Base-by-base conservation (phyloP, 2,888 invertebrate species). In the Conops quadrifasciatus region DNA sequence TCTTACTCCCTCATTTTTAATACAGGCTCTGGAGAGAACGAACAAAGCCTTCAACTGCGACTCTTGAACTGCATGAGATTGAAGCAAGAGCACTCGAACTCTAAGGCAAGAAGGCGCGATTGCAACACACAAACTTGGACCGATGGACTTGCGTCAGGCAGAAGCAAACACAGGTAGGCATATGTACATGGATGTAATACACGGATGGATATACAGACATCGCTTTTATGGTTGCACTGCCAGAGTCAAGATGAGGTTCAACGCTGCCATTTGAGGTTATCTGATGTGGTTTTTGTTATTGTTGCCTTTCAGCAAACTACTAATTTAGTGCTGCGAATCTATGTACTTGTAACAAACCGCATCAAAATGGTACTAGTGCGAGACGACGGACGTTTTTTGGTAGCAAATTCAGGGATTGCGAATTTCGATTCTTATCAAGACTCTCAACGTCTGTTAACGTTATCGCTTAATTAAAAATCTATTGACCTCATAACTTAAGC, bases 241-340 rank as follows among this genome's bases (percentile, higher is more conserved):
- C 19, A 53, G n/a, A 1, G 19, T n/a, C 53, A 19, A 53, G 53
- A 53, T 53, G 53, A 53, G 53, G 53, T 53, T 53, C 53, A 53
- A 53, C 53, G 53, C 13, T 53, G 53, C 53, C 53, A 53, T 53
- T 53, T 53, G 53, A 53, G 53, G 21, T 53, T 19, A 53, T 53
- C 2, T 9, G n/a, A 53, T 21, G 21, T n/a, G 19, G 24, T 53
- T 2, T 15, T 53, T 21, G 53, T 53, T 21, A 21, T 7, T 21
- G 53, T 21, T 53, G 53, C 9, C 21, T 53, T 53, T n/a, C 0
- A n/a, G 9, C 2, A 19, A 53, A 49, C n/a, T 21, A 53, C 1
- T 53, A 19, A 53, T 21, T 53, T n/a, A 53, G 53, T 53, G 53
- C 21, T 3, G 21, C 53, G 11, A 4, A 49, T 49, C 9, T 9